Evolutionary conservation across 2,888 invertebrate species (phyloP).

Genomic region (Drosophila pullipes): DNA sequence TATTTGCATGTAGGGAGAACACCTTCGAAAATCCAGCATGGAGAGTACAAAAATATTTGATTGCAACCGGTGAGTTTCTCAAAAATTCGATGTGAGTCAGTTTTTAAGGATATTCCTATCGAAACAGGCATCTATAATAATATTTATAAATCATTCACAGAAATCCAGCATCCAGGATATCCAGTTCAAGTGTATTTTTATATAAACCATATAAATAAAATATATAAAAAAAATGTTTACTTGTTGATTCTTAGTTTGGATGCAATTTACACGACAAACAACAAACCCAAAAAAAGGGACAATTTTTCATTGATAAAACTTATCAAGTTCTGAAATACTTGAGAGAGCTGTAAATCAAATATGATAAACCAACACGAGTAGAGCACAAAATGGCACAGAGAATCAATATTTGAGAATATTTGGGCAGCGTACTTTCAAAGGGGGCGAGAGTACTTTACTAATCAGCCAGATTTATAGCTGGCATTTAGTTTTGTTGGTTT

Average conservation of each 20-base stretch:
- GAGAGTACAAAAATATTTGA: background rate
- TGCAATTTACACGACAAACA: slow-evolving; percentile 4
- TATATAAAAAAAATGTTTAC: too few relatives aligned
- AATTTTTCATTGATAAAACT: slow-evolving; percentile 25
- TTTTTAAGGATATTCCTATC: background rate
- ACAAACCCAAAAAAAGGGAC: slow-evolving; percentile 21
- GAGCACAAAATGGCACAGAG: background rate
- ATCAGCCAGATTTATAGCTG: slow-evolving; percentile 74
- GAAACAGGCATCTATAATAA: background rate
- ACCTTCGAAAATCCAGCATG: background rate
- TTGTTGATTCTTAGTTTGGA: background rate
- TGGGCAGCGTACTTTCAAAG: slow-evolving; percentile 17
- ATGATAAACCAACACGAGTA: slow-evolving; percentile 7
- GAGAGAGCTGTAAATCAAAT: slow-evolving; percentile 28
- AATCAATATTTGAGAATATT: slow-evolving; percentile 4
- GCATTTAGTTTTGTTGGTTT: slow-evolving; percentile 75
- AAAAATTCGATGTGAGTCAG: background rate
- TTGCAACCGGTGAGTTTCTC: background rate
- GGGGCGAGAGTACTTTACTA: slow-evolving; percentile 76
- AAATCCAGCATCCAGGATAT: background rate
- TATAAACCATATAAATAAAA: background rate
- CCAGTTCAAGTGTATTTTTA: background rate
- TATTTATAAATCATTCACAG: too few relatives aligned
- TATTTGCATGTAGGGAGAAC: background rate
- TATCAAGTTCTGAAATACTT: slow-evolving; percentile 18